These are phyloP conservation scores for Cantharis rufa DNA, from an alignment of 2,888 invertebrate genomes.

Conservation along the genomic window DNA sequence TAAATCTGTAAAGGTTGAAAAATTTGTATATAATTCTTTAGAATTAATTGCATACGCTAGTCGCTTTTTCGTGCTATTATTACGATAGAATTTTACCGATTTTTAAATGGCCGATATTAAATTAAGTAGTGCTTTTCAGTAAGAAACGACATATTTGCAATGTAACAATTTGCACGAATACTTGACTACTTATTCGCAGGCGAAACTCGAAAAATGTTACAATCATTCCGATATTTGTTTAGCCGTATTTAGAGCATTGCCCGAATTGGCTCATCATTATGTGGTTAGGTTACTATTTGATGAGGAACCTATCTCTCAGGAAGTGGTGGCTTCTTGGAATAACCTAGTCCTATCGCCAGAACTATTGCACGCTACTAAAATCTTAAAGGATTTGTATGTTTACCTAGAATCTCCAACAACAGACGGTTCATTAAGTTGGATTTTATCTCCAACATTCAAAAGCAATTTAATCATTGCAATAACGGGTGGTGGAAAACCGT, in stretches of 20 bases:
- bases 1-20: too few relatives aligned
- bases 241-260: constrained; percentile 91
- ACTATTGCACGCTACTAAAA: constrained; percentile 76
- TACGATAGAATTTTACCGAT: too few relatives aligned
- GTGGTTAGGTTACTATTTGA: constrained; percentile 91
- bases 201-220: constrained; percentile 83
- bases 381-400: constrained; percentile 80
- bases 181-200: constrained; percentile 78
- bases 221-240: constrained; percentile 93
- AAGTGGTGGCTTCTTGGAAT: constrained; percentile 92
- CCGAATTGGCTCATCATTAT: constrained; percentile 87
- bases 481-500: constrained; percentile 87
- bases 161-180: constrained; percentile 93
- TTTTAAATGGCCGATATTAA: constrained; percentile 51
- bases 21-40: too few relatives aligned
- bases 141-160: constrained; percentile 69
- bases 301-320: constrained; percentile 93
- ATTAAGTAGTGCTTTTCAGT: constrained; percentile 43
- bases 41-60: too few relatives aligned
- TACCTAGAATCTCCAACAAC: constrained; percentile 92
- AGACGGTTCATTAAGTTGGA: constrained; percentile 91
- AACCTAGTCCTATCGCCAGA: constrained; percentile 83
- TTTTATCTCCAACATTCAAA: constrained; percentile 83
- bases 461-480: constrained; percentile 87
- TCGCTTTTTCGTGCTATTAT: too few relatives aligned